Evolutionary conservation across 2,888 invertebrate species (phyloP).

Genomic region (Eupithecia tripunctaria): DNA sequence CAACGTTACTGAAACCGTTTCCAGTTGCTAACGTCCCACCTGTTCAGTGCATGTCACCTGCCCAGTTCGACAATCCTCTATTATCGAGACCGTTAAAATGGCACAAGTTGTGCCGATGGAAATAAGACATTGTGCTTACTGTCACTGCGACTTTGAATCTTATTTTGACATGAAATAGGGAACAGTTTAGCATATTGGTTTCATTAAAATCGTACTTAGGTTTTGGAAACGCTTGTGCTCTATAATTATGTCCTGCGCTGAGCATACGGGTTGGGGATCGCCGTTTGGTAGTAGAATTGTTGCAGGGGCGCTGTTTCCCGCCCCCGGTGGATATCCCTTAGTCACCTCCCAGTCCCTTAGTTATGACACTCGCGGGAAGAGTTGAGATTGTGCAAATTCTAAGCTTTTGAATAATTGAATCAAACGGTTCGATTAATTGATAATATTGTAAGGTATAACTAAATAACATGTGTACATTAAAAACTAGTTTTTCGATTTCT

Average conservation of each 20-base stretch:
- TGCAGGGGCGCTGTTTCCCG: no score
- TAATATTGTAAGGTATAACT: no score
- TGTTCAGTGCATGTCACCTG: slow-evolving; percentile 34
- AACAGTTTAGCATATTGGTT: background rate
- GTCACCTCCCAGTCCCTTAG: no score
- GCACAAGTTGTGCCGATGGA: slow-evolving; percentile 39
- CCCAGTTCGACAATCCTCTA: slow-evolving; percentile 40
- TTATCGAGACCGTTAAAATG: slow-evolving; percentile 43
- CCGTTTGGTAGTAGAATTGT: no score
- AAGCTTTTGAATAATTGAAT: no score
- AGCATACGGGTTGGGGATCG: no score
- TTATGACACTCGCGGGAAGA: no score
- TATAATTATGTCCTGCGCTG: no score
- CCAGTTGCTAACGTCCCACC: slow-evolving; percentile 14
- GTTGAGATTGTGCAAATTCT: no score
- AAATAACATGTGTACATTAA: background rate
- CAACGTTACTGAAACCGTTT: slow-evolving; percentile 7
- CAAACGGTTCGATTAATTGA: no score
- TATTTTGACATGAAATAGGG: slow-evolving; percentile 8
- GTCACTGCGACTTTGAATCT: slow-evolving; percentile 28
- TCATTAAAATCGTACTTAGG: background rate
- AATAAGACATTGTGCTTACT: slow-evolving; percentile 42
- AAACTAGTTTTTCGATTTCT: background rate
- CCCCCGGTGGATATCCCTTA: no score
- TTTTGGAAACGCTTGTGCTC: background rate